Evolutionary conservation across 1,140 invertebrate species (phyloP), one percentile per base, ranked within the genome.

Genomic region (Sipha flava): DNA sequence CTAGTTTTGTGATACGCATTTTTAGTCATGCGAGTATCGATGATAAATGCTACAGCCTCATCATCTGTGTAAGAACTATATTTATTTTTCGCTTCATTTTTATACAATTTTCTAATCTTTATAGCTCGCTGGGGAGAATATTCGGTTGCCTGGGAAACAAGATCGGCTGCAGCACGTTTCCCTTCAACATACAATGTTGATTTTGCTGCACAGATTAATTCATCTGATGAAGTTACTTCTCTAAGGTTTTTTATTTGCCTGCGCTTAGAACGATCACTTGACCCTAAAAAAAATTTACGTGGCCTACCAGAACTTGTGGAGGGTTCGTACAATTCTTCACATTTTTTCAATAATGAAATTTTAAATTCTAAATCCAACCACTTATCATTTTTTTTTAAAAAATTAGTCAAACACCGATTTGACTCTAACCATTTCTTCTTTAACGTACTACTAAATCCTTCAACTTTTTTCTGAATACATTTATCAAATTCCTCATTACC

Each of bases 401-500:
- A 68, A 14, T 43, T 40, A 21, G 64, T 40, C 37, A 68, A 23
- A 37, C 34, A 21, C n/a, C 34, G n/a, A 43, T 68, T 68, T 23
- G 64, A 68, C 3, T 40, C 37, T 54, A 21, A 21, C 64, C 64
- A 68, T 68, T 68, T 68, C 12, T 68, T 68, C 7, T 37, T 68
- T 40, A 68, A 43, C 64, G 64, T 40, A 68, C 64, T 68, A 68
- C 64, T 21, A 68, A 68, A 68, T 40, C 34, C 34, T 40, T 68
- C 34, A 21, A 68, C 31, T 68, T 68, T 68, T 1, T 43, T 14
- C 3, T 37, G n/a, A 40, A 21, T 43, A 45, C 37, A 16, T 43
- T 68, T 68, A 10, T 68, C 64, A 68, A 68, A 68, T 37, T 68
- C 34, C 37, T 68, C 37, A 43, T 68, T 37, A 52, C 12, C 14